phyloP scores from a whole-genome alignment of 2,888 invertebrate genomes.

The Buathra laborator region DNA sequence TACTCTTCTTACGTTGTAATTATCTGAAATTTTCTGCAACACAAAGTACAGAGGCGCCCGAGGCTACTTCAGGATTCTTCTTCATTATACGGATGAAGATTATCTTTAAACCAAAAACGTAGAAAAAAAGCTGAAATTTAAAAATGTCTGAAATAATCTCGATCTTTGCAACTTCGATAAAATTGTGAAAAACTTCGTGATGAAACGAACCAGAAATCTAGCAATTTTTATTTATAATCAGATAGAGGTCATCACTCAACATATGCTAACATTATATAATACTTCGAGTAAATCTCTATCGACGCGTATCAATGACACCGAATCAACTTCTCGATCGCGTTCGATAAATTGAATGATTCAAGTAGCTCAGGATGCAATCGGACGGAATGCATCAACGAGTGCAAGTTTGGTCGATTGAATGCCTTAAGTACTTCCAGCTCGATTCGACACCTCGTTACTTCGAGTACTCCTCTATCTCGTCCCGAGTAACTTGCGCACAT shows the following conservation, averaged over 20 bases:
- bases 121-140: too few species aligned
- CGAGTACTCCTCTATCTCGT: constrained; percentile 44
- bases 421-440: constrained; percentile 47
- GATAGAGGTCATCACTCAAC: background rate
- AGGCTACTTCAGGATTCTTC: too few species aligned
- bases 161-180: too few species aligned
- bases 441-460: constrained; percentile 58
- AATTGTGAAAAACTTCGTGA: too few species aligned
- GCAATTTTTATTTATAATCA: too few species aligned
- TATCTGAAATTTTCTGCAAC: too few species aligned
- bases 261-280: background rate
- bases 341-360: constrained; percentile 20
- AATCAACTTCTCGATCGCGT: background rate
- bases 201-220: too few species aligned
- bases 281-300: background rate
- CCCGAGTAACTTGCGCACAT: constrained; percentile 20
- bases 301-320: background rate
- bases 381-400: constrained; percentile 27
- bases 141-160: too few species aligned
- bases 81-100: too few species aligned
- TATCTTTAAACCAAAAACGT: too few species aligned
- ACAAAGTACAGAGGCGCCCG: too few species aligned
- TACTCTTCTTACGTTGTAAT: too few species aligned
- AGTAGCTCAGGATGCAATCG: constrained; percentile 29
- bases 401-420: background rate